These are phyloP conservation scores for Morone saxatilis DNA, from an alignment of 2,113 vertebrate species.

Conservation along the genomic window DNA sequence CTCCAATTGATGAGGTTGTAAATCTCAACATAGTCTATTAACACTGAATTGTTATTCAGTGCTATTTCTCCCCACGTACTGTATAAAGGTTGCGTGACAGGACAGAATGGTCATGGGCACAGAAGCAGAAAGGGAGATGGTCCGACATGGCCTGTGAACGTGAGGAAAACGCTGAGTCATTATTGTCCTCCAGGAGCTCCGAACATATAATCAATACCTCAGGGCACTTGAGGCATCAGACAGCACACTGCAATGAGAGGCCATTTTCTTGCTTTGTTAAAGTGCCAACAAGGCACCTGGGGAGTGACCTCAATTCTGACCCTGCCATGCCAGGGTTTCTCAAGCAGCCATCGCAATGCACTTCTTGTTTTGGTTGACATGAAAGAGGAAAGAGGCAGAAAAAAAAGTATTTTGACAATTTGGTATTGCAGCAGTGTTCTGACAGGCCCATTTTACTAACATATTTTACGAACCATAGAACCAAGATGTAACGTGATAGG, in stretches of 20 bases:
- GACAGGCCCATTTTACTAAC: background rate
- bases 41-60: background rate
- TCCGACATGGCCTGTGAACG: slow-evolving; percentile 18
- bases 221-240: slow-evolving; percentile 47
- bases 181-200: slow-evolving; percentile 52
- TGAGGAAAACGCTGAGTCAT: slow-evolving; percentile 67
- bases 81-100: slow-evolving; percentile 9
- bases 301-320: slow-evolving; percentile 25
- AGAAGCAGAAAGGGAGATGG: slow-evolving; percentile 12
- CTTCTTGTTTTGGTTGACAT: background rate
- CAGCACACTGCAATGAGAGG: slow-evolving; percentile 39
- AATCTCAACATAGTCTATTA: background rate
- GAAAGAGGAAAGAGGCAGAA: slow-evolving; percentile 8
- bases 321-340: slow-evolving; percentile 4
- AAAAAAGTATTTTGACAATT: background rate
- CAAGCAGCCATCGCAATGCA: slow-evolving; percentile 6
- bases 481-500: background rate
- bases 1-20: background rate
- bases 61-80: background rate
- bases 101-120: background rate
- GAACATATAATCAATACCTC: slow-evolving; percentile 68
- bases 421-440: background rate
- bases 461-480: background rate
- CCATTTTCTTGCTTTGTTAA: slow-evolving; percentile 49
- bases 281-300: slow-evolving; percentile 49